Base-by-base conservation (phyloP, 2,888 invertebrate species). In the Pseudococcus viburni region DNA sequence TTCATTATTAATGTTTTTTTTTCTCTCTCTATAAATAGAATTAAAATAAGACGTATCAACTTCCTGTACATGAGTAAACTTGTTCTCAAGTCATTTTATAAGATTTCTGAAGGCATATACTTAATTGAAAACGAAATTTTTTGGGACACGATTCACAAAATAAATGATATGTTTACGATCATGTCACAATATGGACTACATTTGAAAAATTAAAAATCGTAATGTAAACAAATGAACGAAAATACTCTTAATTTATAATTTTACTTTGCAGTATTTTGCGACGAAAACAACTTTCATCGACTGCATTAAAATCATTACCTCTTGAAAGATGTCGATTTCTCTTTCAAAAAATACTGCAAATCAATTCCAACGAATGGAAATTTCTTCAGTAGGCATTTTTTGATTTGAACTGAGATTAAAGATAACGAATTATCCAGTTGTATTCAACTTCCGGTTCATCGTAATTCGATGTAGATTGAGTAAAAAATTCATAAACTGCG, bases 101-200 rank as follows among this genome's bases (percentile, higher is more conserved):
- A 9, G 9, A 42, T 8, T 42, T 42, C 9, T 42, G 42, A 42
- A 42, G 51, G 51, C n/a, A n/a, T n/a, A n/a, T n/a, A 0, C 8
- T 1, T 33, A 33, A 33, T 55, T 15, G n/a, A 55, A n/a, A 55
- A 55, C 4, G 4, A 55, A 55, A 55, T n/a, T 15, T 55, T 55
- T 55, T 55, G n/a, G 55, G n/a, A 55, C 55, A n/a, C 51, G 51
- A n/a, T 55, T 17, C 26, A 33, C 26, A 55, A 55, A 55, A n/a
- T n/a, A 55, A 55, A 55, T 55, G n/a, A n/a, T 6, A 55, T n/a
- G 15, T n/a, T 55, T 17, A 55, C 55, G n/a, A n/a, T 55, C 17
- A 7, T n/a, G 55, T 55, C 55, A 55, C 55, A 55, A n/a, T 55
- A n/a, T n/a, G 55, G n/a, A 55, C 55, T 55, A 55, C 55, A 55